Conservation (phyloP, 2,797 vertebrate species). For the Meda fulgida region DNA sequence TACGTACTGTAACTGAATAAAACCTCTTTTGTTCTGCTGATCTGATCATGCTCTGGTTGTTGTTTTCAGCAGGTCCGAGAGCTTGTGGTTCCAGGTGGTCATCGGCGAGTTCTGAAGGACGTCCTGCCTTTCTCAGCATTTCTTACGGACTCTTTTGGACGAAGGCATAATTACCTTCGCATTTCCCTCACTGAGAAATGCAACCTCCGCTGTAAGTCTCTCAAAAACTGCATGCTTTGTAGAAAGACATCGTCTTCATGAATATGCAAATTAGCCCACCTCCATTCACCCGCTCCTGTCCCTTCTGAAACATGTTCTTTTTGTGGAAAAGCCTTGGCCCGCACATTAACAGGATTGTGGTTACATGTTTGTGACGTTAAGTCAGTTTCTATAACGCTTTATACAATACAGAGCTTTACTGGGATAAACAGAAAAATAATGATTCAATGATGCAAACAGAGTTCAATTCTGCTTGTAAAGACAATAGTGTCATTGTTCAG, state of each 20-base stretch:
- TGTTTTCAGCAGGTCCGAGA: conserved; percentile 68
- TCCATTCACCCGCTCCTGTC: background rate
- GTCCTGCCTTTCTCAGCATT: conserved; percentile 87
- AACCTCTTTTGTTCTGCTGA: background rate
- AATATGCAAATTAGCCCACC: background rate
- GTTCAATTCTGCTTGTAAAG: too few relatives aligned
- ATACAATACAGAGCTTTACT: too few relatives aligned
- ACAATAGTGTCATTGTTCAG: too few relatives aligned
- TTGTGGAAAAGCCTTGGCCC: too few relatives aligned
- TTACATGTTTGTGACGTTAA: too few relatives aligned
- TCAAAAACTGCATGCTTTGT: background rate
- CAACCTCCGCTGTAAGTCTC: conserved; percentile 95
- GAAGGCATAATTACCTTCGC: conserved; percentile 91
- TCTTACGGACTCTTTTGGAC: conserved; percentile 88
- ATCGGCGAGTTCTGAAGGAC: conserved; percentile 68
- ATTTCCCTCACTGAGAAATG: conserved; percentile 97
- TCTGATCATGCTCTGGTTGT: background rate
- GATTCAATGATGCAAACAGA: too few relatives aligned
- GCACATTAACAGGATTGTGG: too few relatives aligned
- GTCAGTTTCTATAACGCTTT: too few relatives aligned
- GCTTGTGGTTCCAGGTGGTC: conserved; percentile 54
- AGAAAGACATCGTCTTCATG: background rate
- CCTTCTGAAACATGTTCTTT: too few relatives aligned
- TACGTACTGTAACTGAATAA: background rate
- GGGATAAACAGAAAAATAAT: too few relatives aligned